Evolutionary conservation across 92 coral and sea anemone genomes (phyloP).

Genomic region (Parazoanthus darwini): DNA sequence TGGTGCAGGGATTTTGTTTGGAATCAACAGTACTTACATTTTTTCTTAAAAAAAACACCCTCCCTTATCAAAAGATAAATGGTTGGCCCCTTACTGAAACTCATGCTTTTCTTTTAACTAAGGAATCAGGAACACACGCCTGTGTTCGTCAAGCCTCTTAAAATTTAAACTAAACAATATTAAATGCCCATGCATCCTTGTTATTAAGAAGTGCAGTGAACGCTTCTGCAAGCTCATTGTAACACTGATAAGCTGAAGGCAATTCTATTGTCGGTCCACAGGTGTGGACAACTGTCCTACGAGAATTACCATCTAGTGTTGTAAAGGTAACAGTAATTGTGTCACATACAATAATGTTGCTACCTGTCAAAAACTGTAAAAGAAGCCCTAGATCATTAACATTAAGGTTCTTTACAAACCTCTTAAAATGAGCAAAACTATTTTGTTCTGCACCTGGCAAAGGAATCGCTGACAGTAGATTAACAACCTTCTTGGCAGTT

Average conservation of each 20-base stretch:
- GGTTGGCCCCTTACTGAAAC: slow-evolving; percentile 15
- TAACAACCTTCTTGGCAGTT: slow-evolving; percentile 59
- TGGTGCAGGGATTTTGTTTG: slow-evolving; percentile 14
- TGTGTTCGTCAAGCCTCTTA: not conserved
- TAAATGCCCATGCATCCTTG: slow-evolving; percentile 14
- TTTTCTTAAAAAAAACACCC: not conserved
- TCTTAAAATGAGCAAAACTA: slow-evolving; percentile 29
- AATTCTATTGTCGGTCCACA: slow-evolving; percentile 12
- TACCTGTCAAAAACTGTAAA: slow-evolving; percentile 57
- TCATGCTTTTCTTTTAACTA: not conserved
- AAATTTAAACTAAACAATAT: slow-evolving; percentile 10
- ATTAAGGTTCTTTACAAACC: slow-evolving; percentile 46
- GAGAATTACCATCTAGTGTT: slow-evolving; percentile 49
- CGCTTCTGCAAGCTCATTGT: not conserved
- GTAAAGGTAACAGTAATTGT: slow-evolving; percentile 49
- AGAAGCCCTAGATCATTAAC: slow-evolving; percentile 44
- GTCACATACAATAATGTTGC: slow-evolving; percentile 53
- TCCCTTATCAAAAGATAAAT: not conserved
- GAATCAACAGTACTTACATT: not conserved
- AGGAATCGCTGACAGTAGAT: slow-evolving; percentile 53
- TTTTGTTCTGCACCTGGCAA: slow-evolving; percentile 42
- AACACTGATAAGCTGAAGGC: not conserved
- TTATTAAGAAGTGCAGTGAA: slow-evolving; percentile 11
- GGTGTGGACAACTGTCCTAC: slow-evolving; percentile 40
- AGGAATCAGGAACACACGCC: not conserved